Evolutionary conservation across 2,113 vertebrate species (phyloP).

Genomic region (Corydoras sp.): DNA sequence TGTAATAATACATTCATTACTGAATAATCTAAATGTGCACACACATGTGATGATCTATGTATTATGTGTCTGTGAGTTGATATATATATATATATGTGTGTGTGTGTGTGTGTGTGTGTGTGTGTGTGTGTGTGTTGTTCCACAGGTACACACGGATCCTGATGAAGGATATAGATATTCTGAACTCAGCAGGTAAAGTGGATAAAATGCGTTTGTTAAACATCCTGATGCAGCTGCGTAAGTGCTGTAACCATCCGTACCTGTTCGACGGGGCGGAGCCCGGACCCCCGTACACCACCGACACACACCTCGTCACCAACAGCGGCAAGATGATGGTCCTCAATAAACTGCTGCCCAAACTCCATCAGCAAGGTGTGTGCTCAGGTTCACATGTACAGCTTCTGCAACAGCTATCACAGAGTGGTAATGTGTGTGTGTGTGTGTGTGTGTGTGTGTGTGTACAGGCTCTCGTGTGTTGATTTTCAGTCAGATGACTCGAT

Average conservation of each 20-base stretch:
- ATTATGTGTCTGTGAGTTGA: not conserved
- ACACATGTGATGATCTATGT: slow-evolving; percentile 22
- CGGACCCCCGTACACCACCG: slow-evolving; percentile 83
- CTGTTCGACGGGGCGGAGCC: slow-evolving; percentile 85
- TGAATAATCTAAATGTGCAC: no score
- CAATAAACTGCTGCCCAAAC: slow-evolving; percentile 80
- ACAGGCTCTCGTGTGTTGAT: slow-evolving; percentile 79
- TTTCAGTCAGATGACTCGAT: slow-evolving; percentile 85
- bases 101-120: not conserved
- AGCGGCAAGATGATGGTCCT: slow-evolving; percentile 84
- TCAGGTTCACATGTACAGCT: no score
- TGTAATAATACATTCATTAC: no score
- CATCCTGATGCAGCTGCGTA: slow-evolving; percentile 84
- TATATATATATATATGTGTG: no score
- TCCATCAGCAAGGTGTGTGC: slow-evolving; percentile 75
- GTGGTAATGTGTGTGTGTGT: slow-evolving; percentile 1
- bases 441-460: slow-evolving; percentile 15
- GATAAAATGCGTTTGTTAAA: slow-evolving; percentile 87
- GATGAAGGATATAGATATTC: slow-evolving; percentile 88
- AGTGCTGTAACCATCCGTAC: slow-evolving; percentile 86
- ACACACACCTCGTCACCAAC: slow-evolving; percentile 81
- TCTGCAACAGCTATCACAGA: no score
- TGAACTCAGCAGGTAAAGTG: slow-evolving; percentile 85
- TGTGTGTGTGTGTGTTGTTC: slow-evolving; percentile 9
- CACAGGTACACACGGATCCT: slow-evolving; percentile 83